Base-by-base conservation (phyloP, 2,797 vertebrate species). In the Adelosebastes latens region DNA sequence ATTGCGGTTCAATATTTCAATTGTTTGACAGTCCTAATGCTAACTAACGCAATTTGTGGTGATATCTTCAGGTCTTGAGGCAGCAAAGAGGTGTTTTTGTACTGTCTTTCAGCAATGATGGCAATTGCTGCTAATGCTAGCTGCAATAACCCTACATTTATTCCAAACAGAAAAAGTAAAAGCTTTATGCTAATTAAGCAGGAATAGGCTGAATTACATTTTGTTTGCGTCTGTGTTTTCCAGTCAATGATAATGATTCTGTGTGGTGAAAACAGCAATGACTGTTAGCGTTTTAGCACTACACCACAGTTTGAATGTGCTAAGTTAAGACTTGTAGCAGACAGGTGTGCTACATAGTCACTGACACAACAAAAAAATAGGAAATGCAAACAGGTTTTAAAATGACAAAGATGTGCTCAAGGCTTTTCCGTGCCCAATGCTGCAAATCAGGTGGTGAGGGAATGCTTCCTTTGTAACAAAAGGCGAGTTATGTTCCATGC, bases 381-480 rank as follows among this genome's bases (percentile, higher is more conserved):
- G 18, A 31, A 52, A 77, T 53, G 72, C 59, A 84, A 78, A 79
- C 39, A 42, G 32, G 32, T 69, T 83, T 80, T 75, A 25, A 69
- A 79, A 77, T 68, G 72, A 72, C 71, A 83, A 67, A 80, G 63
- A 78, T 59, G 16, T 8, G 77, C 78, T 78, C 0, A 22, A 82
- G 79, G 75, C 71, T 58, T 53, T 60, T 72, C 46, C 4, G 27
- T 82, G 69, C n/a, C 61, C 69, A 31, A 14, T 52, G 68, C 78
- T 75, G 67, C 70, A 75, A 78, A 88, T 86, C 77, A 73, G 78
- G 63, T 64, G 8, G 46, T 25, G 68, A 75, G 72, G 59, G 71
- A 88, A 81, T 32, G 52, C 72, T 88, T 68, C 56, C 61, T 74
- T 74, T 78, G 67, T 71, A 24, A 71, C 79, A 74, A 79, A 68